phyloP scores from a whole-genome alignment of 2,888 invertebrate species.

The Tachystola acroxantha region DNA sequence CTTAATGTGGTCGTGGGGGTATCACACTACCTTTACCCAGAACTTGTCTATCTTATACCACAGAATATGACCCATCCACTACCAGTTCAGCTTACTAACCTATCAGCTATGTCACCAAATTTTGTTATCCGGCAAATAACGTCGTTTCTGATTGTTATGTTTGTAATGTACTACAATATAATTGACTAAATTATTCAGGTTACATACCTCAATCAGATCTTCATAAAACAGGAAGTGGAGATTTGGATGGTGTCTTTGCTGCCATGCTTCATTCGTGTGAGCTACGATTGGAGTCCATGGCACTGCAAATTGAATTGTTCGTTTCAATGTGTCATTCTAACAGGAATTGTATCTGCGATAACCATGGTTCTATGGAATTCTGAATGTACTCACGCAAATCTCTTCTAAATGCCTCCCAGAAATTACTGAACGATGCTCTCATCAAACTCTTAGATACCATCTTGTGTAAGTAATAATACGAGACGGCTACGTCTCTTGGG shows the following conservation, averaged over 20 bases:
- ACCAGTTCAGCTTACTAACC: too few species aligned
- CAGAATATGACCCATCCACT: too few species aligned
- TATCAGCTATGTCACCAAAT: too few species aligned
- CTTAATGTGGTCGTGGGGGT: too few species aligned
- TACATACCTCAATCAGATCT: conserved; percentile 55
- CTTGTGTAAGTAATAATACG: conserved; percentile 82
- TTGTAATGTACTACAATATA: too few species aligned
- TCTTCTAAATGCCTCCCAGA: conserved; percentile 79
- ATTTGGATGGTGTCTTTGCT: conserved; percentile 47
- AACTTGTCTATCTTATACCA: too few species aligned
- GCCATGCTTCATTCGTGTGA: conserved; percentile 64
- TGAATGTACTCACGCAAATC: conserved; percentile 73
- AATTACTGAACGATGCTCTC: conserved; percentile 72
- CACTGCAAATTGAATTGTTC: conserved; percentile 44
- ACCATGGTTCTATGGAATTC: too few species aligned
- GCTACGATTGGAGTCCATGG: conserved; percentile 60
- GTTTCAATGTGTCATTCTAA: too few species aligned
- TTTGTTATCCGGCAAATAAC: too few species aligned
- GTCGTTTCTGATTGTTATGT: too few species aligned
- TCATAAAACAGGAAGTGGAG: conserved; percentile 66
- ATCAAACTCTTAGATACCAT: conserved; percentile 71
- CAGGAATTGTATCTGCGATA: too few species aligned
- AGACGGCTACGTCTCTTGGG: conserved; percentile 84
- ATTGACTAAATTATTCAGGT: background rate
- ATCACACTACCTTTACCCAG: too few species aligned